Evolutionary conservation across 2,113 vertebrate species (phyloP).

Genomic region (Buteo buteo): DNA sequence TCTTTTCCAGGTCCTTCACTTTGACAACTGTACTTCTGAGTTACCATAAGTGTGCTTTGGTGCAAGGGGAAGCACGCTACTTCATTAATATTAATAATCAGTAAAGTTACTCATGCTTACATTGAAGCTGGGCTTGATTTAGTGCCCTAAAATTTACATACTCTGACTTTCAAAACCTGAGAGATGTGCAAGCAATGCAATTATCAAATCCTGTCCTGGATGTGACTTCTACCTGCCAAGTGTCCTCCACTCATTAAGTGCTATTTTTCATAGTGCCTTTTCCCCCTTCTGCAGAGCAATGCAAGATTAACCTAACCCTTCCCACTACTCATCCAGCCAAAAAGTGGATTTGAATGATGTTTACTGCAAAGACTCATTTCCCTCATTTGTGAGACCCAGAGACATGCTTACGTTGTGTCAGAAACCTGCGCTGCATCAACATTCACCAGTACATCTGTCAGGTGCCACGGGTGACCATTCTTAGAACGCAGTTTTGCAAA

Average conservation of each 20-base stretch:
- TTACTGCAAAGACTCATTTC: not conserved
- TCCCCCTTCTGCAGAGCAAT: not conserved
- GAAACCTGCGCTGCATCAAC: not conserved
- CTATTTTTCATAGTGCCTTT: not conserved
- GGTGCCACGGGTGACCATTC: not conserved
- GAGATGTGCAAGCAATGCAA: not conserved
- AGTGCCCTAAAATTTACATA: not conserved
- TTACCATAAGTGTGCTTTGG: not conserved
- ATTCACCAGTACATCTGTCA: rapidly evolving
- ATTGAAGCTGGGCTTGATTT: not conserved
- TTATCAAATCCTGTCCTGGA: not conserved
- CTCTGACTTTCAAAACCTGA: not conserved
- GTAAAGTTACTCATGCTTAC: not conserved
- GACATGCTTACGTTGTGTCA: not conserved
- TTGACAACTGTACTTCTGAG: not conserved
- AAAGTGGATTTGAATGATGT: not conserved
- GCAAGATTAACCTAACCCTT: not conserved
- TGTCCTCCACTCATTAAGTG: not conserved
- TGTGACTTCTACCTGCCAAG: not conserved
- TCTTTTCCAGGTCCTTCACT: not conserved
- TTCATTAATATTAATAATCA: not conserved
- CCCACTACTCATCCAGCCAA: not conserved
- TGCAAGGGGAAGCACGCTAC: not conserved
- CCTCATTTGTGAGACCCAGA: not conserved
- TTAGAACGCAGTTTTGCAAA: not conserved